These are phyloP conservation scores for Euzophera pinguis DNA, from an alignment of 2,888 invertebrate genomes.

Conservation along the genomic window DNA sequence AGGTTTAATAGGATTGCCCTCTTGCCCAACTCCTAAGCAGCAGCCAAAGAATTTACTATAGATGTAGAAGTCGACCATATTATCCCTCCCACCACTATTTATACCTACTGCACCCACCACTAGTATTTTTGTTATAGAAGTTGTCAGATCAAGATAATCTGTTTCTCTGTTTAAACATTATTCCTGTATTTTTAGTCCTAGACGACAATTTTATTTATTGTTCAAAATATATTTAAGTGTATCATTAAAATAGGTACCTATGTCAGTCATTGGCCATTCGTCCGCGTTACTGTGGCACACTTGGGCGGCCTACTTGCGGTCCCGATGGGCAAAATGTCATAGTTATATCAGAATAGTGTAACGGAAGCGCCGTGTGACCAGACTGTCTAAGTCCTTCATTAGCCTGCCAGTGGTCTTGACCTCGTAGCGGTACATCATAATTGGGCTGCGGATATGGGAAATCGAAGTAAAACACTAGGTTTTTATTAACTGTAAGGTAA, in stretches of 20 bases:
- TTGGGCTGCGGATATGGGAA: constrained; percentile 2
- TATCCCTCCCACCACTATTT: no score
- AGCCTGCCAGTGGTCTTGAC: constrained; percentile 40
- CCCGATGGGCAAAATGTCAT: constrained; percentile 75
- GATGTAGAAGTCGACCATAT: no score
- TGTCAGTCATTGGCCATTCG: background rate
- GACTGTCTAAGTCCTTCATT: constrained; percentile 43
- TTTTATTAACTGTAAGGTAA: background rate
- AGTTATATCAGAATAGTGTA: constrained; percentile 71
- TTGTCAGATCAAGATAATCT: no score
- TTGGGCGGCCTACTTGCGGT: constrained; percentile 43
- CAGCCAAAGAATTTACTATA: no score
- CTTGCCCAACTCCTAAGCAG: no score
- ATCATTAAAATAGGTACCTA: background rate
- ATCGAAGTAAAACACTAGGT: background rate
- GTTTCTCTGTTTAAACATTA: no score
- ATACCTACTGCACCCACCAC: no score
- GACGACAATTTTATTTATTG: no score
- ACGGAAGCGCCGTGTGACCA: constrained; percentile 63
- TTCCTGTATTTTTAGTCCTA: no score
- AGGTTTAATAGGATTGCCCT: no score
- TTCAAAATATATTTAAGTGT: no score
- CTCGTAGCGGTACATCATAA: constrained; percentile 35
- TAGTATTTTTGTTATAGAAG: no score
- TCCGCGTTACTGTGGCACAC: constrained; percentile 28